These are phyloP conservation scores for Hestina assimilis DNA, from an alignment of 1,140 invertebrate genomes.

Conservation along the genomic window DNA sequence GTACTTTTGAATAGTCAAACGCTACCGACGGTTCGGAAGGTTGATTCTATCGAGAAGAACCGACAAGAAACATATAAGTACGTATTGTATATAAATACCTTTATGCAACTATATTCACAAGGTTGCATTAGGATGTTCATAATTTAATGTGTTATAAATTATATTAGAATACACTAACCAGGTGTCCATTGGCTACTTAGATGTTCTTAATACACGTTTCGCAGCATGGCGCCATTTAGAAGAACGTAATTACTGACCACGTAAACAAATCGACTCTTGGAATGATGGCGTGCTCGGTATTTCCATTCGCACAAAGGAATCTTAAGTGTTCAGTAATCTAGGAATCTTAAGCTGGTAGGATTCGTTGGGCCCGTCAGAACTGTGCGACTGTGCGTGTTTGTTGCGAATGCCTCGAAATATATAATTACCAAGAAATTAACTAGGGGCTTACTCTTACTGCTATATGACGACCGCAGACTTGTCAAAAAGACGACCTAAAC, in stretches of 20 bases:
- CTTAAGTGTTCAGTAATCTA: conserved; percentile 60
- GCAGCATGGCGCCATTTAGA: conserved; percentile 48
- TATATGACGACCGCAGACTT: too few species aligned
- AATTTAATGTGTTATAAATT: not conserved
- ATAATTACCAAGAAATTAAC: conserved; percentile 16
- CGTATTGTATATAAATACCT: too few species aligned
- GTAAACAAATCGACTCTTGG: conserved; percentile 56
- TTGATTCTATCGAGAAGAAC: too few species aligned
- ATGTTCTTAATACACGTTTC: conserved; percentile 16
- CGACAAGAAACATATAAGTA: too few species aligned
- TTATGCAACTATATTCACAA: conserved; percentile 5
- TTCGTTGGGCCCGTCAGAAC: conserved; percentile 34
- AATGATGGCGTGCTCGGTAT: conserved; percentile 41
- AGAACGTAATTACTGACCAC: conserved; percentile 50
- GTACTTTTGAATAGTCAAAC: too few species aligned
- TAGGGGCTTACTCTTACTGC: too few species aligned
- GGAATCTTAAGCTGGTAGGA: conserved; percentile 44
- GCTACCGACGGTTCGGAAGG: too few species aligned
- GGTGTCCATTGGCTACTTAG: conserved; percentile 2
- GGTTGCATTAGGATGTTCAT: not conserved
- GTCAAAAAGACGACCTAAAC: too few species aligned
- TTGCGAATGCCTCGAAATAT: conserved; percentile 35
- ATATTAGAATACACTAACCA: not conserved
- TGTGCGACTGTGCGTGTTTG: conserved; percentile 29
- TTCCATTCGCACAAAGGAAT: conserved; percentile 51